Percentiles rank a stretch among this genome's conserved stretches.
Conservation (phyloP, 2,888 invertebrate genomes). For the Hirtodrosophila trivittata region DNA sequence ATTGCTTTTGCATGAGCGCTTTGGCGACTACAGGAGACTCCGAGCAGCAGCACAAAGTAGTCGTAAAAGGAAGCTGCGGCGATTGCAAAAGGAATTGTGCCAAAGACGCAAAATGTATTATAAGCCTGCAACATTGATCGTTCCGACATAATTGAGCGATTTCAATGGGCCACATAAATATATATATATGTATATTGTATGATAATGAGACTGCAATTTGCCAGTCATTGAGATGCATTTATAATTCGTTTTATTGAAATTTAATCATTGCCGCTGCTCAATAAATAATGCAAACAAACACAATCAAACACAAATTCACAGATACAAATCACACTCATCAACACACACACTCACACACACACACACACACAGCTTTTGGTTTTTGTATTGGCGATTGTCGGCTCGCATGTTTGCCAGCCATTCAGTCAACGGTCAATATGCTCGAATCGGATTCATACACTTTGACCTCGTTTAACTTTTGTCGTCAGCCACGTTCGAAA, state of each 20-base stretch:
- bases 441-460: constrained; percentile 64
- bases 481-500: constrained; percentile 62
- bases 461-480: constrained; percentile 74
- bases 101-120: constrained; percentile 41
- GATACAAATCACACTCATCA: constrained; percentile 33
- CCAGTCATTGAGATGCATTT: constrained; percentile 38
- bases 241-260: constrained; percentile 48
- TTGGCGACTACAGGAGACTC: constrained; percentile 32
- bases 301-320: constrained; percentile 41
- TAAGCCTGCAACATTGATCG: constrained; percentile 12
- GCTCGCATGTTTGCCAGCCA: constrained; percentile 61
- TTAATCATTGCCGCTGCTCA: constrained; percentile 44
- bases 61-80: constrained; percentile 67
- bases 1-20: constrained; percentile 79
- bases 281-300: constrained; percentile 53
- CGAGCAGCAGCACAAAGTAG: constrained; percentile 37
- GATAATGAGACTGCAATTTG: constrained; percentile 46
- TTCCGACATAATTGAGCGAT: constrained; percentile 20
- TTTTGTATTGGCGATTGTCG: constrained; percentile 33
- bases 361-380: constrained; percentile 1
- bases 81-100: constrained; percentile 61
- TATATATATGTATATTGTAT: too few species aligned
- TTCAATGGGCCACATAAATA: neutral
- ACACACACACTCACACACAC: constrained; percentile 15
- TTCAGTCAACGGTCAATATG: constrained; percentile 71